Conservation (phyloP, 2,888 invertebrate species). For the Xestoiulus laeticollis region DNA sequence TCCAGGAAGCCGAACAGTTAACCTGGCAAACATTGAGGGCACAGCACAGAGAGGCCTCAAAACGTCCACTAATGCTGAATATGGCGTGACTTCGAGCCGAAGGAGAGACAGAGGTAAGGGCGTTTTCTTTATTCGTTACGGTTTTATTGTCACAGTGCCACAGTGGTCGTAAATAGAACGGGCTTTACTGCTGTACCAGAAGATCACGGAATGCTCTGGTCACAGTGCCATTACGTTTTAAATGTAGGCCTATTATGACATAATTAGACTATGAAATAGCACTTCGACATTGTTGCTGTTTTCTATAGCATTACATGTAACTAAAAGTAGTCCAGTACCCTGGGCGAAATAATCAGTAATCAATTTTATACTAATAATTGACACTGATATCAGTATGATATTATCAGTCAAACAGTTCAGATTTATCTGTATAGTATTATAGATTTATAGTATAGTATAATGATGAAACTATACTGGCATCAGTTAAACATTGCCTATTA, state of each 20-base stretch:
- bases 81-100: constrained; percentile 17
- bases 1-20: background rate
- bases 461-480: too few relatives aligned
- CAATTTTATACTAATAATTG: too few relatives aligned
- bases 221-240: background rate
- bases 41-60: background rate
- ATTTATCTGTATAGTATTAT: too few relatives aligned
- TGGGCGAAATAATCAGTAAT: too few relatives aligned
- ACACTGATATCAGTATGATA: too few relatives aligned
- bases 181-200: background rate
- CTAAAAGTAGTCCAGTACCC: too few relatives aligned
- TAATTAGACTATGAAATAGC: background rate
- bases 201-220: background rate
- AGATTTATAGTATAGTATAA: too few relatives aligned
- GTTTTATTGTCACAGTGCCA: background rate
- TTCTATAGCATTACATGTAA: too few relatives aligned
- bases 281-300: too few relatives aligned
- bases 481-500: too few relatives aligned
- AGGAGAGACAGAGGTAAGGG: constrained; percentile 26
- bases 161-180: too few relatives aligned
- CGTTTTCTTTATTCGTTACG: background rate
- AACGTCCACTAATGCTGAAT: background rate
- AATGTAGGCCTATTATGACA: background rate
- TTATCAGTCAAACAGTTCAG: too few relatives aligned
- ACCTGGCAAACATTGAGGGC: background rate